Percentiles rank a stretch among this genome's conserved stretches.
These are phyloP conservation scores for Micropterix aruncella DNA, from an alignment of 2,888 invertebrate genomes.

Conservation along the genomic window DNA sequence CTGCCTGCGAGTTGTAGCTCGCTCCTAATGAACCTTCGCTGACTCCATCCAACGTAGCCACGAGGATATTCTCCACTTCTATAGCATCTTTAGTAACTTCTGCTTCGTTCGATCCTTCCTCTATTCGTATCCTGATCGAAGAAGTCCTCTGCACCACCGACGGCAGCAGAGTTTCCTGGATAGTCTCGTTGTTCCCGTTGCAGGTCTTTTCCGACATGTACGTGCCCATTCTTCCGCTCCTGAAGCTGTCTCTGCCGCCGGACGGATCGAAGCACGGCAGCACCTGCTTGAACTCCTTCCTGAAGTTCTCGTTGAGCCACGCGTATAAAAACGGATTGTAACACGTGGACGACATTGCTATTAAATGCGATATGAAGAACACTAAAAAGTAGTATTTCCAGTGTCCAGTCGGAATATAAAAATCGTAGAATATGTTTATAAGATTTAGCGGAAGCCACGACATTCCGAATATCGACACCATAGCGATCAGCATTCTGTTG, in stretches of 20 bases:
- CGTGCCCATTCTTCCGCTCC: slow-evolving; percentile 36
- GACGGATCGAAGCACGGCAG: slow-evolving; percentile 48
- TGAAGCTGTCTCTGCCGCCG: slow-evolving; percentile 25
- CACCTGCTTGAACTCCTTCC: slow-evolving; percentile 81
- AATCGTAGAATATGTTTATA: slow-evolving; percentile 76
- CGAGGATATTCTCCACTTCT: slow-evolving; percentile 35
- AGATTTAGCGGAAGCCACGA: slow-evolving; percentile 91
- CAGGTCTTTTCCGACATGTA: slow-evolving; percentile 56
- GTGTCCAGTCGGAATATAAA: slow-evolving; percentile 55
- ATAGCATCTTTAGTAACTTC: slow-evolving; percentile 33
- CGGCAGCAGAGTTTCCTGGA: slow-evolving; percentile 46
- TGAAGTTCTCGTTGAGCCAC: slow-evolving; percentile 93
- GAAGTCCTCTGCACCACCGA: slow-evolving; percentile 38
- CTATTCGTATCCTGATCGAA: slow-evolving; percentile 43
- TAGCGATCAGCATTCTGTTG: slow-evolving; percentile 93
- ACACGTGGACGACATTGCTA: slow-evolving; percentile 93
- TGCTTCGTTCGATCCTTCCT: slow-evolving; percentile 43
- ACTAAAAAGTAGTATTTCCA: slow-evolving; percentile 77
- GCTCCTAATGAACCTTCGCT: background rate
- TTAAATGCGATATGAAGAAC: slow-evolving; percentile 80
- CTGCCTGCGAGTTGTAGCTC: slow-evolving; percentile 31
- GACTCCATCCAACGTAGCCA: slow-evolving; percentile 19
- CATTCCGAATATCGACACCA: slow-evolving; percentile 93
- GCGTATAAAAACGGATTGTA: slow-evolving; percentile 96
- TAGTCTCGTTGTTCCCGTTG: slow-evolving; percentile 61